These are phyloP conservation scores for Nephila pilipes DNA, from an alignment of 1,140 invertebrate species.

Conservation along the genomic window DNA sequence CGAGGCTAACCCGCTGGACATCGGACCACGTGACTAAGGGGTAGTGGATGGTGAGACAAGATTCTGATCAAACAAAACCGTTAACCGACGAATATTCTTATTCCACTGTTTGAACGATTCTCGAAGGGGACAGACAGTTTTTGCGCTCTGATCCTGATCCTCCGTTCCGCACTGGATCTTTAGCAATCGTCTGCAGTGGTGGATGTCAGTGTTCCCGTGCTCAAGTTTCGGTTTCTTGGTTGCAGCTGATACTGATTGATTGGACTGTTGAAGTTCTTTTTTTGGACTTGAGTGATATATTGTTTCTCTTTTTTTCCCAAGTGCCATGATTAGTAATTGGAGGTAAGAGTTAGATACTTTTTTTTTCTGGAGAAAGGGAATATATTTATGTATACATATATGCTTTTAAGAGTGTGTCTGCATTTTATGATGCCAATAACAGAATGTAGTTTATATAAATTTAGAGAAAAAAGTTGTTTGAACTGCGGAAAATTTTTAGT, in stretches of 20 bases:
- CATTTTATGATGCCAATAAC: too few species aligned
- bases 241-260: too few species aligned
- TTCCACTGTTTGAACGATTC: constrained; percentile 43
- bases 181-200: not conserved
- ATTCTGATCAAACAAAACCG: constrained; percentile 71
- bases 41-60: constrained; percentile 36
- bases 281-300: constrained; percentile 19
- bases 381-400: too few species aligned
- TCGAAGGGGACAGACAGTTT: not conserved
- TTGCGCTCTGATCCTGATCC: not conserved
- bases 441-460: too few species aligned
- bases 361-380: too few species aligned
- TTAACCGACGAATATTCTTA: constrained; percentile 33
- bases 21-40: constrained; percentile 58
- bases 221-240: not conserved
- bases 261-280: not conserved
- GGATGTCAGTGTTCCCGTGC: not conserved
- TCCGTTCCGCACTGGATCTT: constrained; percentile 65
- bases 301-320: not conserved
- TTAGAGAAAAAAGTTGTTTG: too few species aligned
- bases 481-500: too few species aligned
- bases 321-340: constrained; percentile 66
- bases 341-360: constrained; percentile 10
- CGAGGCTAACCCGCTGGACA: constrained; percentile 74
- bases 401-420: too few species aligned